Conservation (phyloP, 2,113 vertebrate species). For the Thermophis baileyi region DNA sequence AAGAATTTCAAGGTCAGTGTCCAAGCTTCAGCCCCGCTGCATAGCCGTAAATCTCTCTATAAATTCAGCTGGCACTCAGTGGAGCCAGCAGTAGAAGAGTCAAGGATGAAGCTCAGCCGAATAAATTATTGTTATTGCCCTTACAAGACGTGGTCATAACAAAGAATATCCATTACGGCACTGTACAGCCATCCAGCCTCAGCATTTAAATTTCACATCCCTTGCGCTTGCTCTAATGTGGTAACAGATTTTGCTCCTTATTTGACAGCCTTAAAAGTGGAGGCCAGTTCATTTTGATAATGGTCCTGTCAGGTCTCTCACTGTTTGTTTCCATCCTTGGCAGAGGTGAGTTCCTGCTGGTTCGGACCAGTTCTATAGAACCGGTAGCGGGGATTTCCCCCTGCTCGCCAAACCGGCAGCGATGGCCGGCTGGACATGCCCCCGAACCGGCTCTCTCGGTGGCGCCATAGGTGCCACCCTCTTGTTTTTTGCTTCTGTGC, state of each 20-base stretch:
- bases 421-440: too few relatives aligned
- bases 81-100: background rate
- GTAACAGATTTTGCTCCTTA: background rate
- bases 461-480: too few relatives aligned
- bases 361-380: too few relatives aligned
- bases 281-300: background rate
- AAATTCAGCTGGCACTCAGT: background rate
- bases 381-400: too few relatives aligned
- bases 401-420: too few relatives aligned
- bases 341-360: too few relatives aligned
- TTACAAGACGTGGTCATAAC: background rate
- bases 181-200: background rate
- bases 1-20: background rate
- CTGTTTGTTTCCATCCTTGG: background rate
- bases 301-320: background rate
- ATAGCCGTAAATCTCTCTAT: background rate
- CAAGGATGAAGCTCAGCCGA: background rate
- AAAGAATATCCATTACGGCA: background rate
- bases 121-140: background rate
- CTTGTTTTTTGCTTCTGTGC: too few relatives aligned
- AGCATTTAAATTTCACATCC: background rate
- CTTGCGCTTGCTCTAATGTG: background rate
- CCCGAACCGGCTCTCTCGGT: too few relatives aligned
- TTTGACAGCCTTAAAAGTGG: background rate
- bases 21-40: background rate